Percentiles rank a stretch among this genome's conserved stretches.
Conservation (phyloP, 2,113 vertebrate species). For the Triplophysa siluroides region DNA sequence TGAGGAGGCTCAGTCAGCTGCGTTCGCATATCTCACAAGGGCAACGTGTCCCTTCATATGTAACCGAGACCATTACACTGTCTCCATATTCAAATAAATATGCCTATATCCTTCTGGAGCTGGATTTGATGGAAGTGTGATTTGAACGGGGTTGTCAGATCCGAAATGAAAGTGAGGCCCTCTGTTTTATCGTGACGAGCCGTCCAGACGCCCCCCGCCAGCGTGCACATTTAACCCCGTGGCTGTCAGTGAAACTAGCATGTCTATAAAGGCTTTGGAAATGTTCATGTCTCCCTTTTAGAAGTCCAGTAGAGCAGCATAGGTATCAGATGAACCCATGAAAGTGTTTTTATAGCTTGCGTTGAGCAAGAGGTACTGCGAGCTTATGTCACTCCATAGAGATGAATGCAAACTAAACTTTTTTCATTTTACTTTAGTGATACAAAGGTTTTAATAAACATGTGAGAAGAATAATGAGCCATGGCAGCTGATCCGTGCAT, state of each 20-base stretch:
- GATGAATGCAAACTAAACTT: neutral
- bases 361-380: neutral
- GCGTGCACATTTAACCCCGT: slow-evolving; percentile 49
- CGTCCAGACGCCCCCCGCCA: slow-evolving; percentile 52
- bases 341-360: slow-evolving; percentile 32
- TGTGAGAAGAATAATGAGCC: neutral
- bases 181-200: slow-evolving; percentile 21
- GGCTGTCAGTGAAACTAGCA: slow-evolving; percentile 40
- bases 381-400: neutral
- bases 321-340: slow-evolving; percentile 23
- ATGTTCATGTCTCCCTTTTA: slow-evolving; percentile 30
- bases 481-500: neutral
- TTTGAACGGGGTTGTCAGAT: slow-evolving; percentile 49
- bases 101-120: slow-evolving; percentile 12
- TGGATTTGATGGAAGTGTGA: slow-evolving; percentile 45
- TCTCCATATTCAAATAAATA: slow-evolving; percentile 32
- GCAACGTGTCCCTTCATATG: slow-evolving; percentile 5
- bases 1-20: neutral
- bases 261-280: slow-evolving; percentile 45
- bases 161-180: slow-evolving; percentile 45
- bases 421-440: neutral
- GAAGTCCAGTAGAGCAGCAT: slow-evolving; percentile 22
- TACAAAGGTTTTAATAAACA: slow-evolving; percentile 31
- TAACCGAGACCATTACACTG: slow-evolving; percentile 29
- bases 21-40: neutral